A percentile compares a stretch with the other conserved stretches of the same genome.
These are phyloP conservation scores for Platyura marginata DNA, from an alignment of 1,140 invertebrate species.

Conservation along the genomic window DNA sequence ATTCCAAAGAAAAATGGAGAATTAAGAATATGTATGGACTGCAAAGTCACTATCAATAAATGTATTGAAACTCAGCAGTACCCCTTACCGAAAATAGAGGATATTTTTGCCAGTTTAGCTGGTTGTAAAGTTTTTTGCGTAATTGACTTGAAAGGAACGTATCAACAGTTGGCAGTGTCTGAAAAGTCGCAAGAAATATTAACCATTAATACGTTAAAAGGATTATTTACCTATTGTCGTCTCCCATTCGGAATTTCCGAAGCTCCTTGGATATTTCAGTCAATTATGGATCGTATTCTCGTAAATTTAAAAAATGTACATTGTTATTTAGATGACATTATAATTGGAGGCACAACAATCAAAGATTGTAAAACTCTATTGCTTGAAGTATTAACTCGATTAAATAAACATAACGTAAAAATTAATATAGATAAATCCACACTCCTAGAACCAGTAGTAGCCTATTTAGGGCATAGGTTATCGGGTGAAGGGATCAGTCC, in stretches of 20 bases:
- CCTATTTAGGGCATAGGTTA: slow-evolving; percentile 9
- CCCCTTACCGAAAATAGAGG: slow-evolving; percentile 15
- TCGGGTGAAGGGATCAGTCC: background rate
- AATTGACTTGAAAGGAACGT: slow-evolving; percentile 21
- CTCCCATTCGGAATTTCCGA: too few relatives aligned
- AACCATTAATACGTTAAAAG: too few relatives aligned
- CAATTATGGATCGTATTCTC: too few relatives aligned
- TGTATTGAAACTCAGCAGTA: slow-evolving; percentile 15
- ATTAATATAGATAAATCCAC: too few relatives aligned
- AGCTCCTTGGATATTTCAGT: too few relatives aligned
- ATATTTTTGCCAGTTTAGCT: slow-evolving; percentile 15
- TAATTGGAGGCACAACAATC: slow-evolving; percentile 10
- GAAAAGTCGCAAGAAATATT: too few relatives aligned
- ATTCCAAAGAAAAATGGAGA: slow-evolving; percentile 25
- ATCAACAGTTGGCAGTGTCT: slow-evolving; percentile 22
- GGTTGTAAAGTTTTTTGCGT: slow-evolving; percentile 16
- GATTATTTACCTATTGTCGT: too few relatives aligned
- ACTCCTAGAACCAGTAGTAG: too few relatives aligned
- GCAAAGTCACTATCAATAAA: slow-evolving; percentile 22
- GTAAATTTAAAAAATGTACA: slow-evolving; percentile 8
- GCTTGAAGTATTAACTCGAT: slow-evolving; percentile 4
- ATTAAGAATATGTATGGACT: slow-evolving; percentile 27
- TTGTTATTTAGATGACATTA: slow-evolving; percentile 19
- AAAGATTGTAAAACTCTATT: slow-evolving; percentile 9
- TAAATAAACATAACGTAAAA: too few relatives aligned